These are phyloP conservation scores for Setophaga kirtlandii DNA, from an alignment of 2,113 vertebrate genomes.

Conservation along the genomic window DNA sequence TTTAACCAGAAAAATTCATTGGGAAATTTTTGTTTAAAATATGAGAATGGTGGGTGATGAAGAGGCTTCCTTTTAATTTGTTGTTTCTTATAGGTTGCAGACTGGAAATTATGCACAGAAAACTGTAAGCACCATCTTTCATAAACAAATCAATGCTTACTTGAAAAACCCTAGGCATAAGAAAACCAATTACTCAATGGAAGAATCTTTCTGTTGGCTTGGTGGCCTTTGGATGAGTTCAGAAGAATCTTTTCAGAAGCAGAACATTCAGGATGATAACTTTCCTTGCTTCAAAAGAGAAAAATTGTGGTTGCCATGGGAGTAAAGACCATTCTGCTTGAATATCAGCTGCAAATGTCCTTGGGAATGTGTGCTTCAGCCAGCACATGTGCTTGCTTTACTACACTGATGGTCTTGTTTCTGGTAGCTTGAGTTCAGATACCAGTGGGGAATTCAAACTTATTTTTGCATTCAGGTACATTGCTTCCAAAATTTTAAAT, in stretches of 20 bases:
- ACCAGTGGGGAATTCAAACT: constrained; percentile 1
- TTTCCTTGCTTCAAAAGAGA: constrained; percentile 15
- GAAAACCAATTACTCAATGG: background rate
- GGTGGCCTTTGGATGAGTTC: background rate
- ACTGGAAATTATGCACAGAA: background rate
- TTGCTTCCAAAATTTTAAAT: background rate
- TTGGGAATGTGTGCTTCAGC: constrained; percentile 27
- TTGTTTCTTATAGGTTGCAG: background rate
- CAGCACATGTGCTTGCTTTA: background rate
- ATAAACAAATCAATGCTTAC: background rate
- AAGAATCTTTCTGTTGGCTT: background rate
- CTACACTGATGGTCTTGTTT: background rate
- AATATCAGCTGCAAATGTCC: background rate
- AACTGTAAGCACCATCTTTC: background rate
- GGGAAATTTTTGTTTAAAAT: background rate
- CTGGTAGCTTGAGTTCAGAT: background rate
- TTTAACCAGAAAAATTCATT: background rate
- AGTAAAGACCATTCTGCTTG: background rate
- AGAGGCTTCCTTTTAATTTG: background rate
- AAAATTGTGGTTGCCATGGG: background rate
- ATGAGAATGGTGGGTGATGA: background rate
- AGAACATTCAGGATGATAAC: background rate
- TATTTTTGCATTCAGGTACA: background rate
- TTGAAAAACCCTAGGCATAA: background rate
- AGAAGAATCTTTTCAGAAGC: background rate